Percentiles rank a stretch among this genome's conserved stretches.
These are phyloP conservation scores for Xestia rhomboidea DNA, from an alignment of 2,888 invertebrate genomes.

Conservation along the genomic window DNA sequence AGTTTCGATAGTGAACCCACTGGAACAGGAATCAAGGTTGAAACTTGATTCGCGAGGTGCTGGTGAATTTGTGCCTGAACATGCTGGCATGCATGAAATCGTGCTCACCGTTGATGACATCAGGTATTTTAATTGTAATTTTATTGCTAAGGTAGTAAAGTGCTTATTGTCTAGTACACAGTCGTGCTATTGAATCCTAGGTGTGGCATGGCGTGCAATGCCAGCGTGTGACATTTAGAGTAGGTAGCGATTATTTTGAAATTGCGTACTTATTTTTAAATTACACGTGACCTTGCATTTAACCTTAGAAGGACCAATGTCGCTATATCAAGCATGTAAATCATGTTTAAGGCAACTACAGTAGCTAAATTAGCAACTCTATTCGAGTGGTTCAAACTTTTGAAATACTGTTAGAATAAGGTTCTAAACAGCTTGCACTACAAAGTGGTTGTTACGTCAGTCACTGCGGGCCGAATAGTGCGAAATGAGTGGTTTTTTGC, in stretches of 20 bases:
- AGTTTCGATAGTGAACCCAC: conserved; percentile 94
- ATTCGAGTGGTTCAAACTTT: no score
- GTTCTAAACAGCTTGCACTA: no score
- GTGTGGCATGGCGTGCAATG: conserved; percentile 22
- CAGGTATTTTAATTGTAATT: conserved; percentile 75
- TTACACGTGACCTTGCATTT: background rate
- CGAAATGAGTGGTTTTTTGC: no score
- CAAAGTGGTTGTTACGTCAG: no score
- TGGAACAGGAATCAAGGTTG: conserved; percentile 92
- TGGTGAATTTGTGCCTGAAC: conserved; percentile 96
- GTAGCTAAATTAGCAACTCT: no score
- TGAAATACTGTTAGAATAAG: no score
- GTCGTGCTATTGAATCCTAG: conserved; percentile 20
- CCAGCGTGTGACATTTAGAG: conserved; percentile 22
- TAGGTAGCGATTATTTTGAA: conserved; percentile 11
- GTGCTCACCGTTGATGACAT: conserved; percentile 92
- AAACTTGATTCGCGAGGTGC: conserved; percentile 93
- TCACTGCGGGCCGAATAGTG: no score
- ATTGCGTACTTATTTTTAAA: background rate
- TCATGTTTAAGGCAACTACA: no score
- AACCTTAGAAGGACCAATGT: background rate
- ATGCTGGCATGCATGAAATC: conserved; percentile 97
- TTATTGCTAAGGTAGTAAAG: conserved; percentile 36
- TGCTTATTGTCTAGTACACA: conserved; percentile 25
- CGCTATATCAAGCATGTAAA: background rate